Evolutionary conservation across 2,113 vertebrate species (phyloP), one percentile per base, ranked within the genome.

Genomic region (Saccopteryx bilineata): DNA sequence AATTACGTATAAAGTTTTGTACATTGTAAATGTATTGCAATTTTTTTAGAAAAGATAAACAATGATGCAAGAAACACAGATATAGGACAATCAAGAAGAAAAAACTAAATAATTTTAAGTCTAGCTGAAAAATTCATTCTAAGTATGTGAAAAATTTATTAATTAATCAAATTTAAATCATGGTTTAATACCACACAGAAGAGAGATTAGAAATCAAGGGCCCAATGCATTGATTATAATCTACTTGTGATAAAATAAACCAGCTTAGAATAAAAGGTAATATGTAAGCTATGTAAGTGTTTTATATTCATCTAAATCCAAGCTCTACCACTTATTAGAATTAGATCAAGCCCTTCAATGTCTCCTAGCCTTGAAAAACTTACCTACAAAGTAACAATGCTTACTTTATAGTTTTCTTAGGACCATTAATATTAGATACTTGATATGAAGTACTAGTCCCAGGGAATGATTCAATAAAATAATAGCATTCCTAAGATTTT

Each of bases 401-500:
- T 21, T 93, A 80, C 52, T 72, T 61, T 79, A 52, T 60, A 79
- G 33, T 7, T 60, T 88, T 95, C 18, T 79, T 72, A 11, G 46
- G 31, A 50, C 0, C 21, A 52, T 78, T 88, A 23, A 74, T 5
- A 88, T 39, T 54, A 78, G 66, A 74, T n/a, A 9, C 2, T 72
- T 93, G 23, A 12, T 91, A 46, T 46, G 2, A 87, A 31, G 6
- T 63, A 69, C 15, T 81, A 5, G 63, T n/a, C 54, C 21, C 18
- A 86, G 21, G 4, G 14, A 66, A 93, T 69, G 11, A 66, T 26
- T 90, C 68, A 83, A 87, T 79, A 79, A 93, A 82, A 52, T 65
- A 14, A 28, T 54, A 86, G 50, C 5, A 33, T 65, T 66, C 54
- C n/a, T 66, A 52, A 93, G 58, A 56, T 7, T 63, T 74, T 71